phyloP scores from a whole-genome alignment of 2,113 vertebrate species.

The Embiotoca jacksoni region DNA sequence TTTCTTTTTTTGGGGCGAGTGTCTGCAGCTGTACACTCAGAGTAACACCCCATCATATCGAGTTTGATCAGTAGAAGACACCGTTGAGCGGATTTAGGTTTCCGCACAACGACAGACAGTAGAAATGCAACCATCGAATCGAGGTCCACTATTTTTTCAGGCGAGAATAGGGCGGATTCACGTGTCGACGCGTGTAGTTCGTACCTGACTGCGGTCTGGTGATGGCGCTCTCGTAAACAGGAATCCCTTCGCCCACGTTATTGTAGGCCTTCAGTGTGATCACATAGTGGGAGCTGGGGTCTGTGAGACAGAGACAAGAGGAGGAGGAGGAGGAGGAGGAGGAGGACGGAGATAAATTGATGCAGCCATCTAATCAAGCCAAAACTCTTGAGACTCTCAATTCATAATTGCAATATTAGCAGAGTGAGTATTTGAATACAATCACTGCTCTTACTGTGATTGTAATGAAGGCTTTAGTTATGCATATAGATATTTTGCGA shows the following conservation, averaged over 20 bases:
- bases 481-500: slow-evolving; percentile 34
- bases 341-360: slow-evolving; percentile 39
- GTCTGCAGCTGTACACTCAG: background rate
- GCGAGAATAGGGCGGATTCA: background rate
- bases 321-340: background rate
- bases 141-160: background rate
- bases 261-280: slow-evolving; percentile 98
- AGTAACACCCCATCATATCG: background rate
- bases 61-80: background rate
- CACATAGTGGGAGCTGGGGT: slow-evolving; percentile 97
- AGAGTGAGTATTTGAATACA: slow-evolving; percentile 70
- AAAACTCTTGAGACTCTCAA: slow-evolving; percentile 63
- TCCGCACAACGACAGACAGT: too few species aligned
- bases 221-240: slow-evolving; percentile 96
- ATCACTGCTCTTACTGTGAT: slow-evolving; percentile 59
- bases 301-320: slow-evolving; percentile 75
- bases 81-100: too few species aligned
- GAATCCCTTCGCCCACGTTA: slow-evolving; percentile 96
- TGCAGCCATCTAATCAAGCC: slow-evolving; percentile 70
- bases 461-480: slow-evolving; percentile 69
- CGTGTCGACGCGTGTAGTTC: background rate
- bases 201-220: slow-evolving; percentile 96
- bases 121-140: background rate
- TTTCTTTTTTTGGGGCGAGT: background rate
- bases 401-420: slow-evolving; percentile 69